Evolutionary conservation across 2,113 vertebrate genomes (phyloP), one percentile per base, ranked within the genome.

Genomic region (Catharus fuscescens): DNA sequence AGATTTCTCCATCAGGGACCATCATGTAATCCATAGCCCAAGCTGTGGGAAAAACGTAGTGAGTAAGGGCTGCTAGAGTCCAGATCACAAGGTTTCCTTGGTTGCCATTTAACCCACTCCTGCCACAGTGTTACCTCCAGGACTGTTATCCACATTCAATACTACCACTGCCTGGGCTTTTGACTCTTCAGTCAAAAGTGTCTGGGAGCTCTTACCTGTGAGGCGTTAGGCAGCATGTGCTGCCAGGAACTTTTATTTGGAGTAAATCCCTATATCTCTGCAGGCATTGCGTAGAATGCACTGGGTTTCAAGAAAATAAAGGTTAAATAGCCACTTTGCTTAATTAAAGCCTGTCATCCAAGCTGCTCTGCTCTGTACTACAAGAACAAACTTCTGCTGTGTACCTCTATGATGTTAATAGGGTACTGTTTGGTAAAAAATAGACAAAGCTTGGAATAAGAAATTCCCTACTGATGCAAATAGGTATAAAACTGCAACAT

Each of bases 41-140:
- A 26, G 5, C 7, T 60, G 4, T 9, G 31, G 40, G 32, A 44
- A 72, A 52, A 48, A 14, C 10, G 25, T 1, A 1, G 2, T 0
- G 7, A 87, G 32, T 16, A 53, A 53, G 16, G 8, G 6, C 8
- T 50, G 8, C 14, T 71, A 23, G 76, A 82, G 61, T 21, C 28
- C 47, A 40, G 20, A n/a, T 19, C 31, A 48, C 6, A 31, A 20
- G 4, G 3, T 32, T 82, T 5, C 10, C 36, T 48, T 32, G 3
- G 3, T 16, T 76, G 15, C n/a, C 5, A 2, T 69, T 88, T 69
- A 60, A 18, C 10, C 7, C 16, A 59, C 5, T 3, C 18, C 24
- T 47, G 7, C n/a, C 20, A 24, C 1, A 2, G 19, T 8, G 40
- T 13, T 28, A 5, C 20, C 19, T 56, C 23, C 12, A 34, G 16